These are phyloP conservation scores for Dynastes tityus DNA, from an alignment of 2,888 invertebrate species.

Conservation along the genomic window DNA sequence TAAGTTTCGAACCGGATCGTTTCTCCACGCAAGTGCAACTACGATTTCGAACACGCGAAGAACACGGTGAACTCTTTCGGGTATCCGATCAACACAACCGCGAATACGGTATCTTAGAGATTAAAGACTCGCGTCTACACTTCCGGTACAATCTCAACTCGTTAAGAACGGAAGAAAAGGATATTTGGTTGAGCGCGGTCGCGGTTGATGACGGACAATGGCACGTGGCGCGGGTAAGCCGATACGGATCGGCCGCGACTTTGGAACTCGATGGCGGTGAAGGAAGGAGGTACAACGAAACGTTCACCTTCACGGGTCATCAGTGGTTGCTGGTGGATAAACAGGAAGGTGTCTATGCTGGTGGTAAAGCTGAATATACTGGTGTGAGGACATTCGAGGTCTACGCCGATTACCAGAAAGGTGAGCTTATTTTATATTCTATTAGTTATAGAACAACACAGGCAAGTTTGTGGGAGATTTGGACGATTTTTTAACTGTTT, in stretches of 20 bases:
- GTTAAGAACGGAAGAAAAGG: constrained; percentile 89
- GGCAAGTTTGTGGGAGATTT: too few relatives aligned
- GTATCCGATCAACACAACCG: constrained; percentile 95
- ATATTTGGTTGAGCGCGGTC: constrained; percentile 91
- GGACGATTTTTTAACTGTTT: too few relatives aligned
- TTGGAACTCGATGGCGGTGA: constrained; percentile 96
- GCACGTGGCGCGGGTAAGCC: constrained; percentile 93
- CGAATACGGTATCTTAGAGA: constrained; percentile 93
- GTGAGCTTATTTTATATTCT: constrained; percentile 68
- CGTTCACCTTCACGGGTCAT: constrained; percentile 91
- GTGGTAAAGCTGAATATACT: constrained; percentile 96
- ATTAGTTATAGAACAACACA: too few relatives aligned
- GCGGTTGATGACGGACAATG: constrained; percentile 96
- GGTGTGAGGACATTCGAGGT: constrained; percentile 95
- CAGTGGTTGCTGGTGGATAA: constrained; percentile 94
- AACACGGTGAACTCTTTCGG: constrained; percentile 93
- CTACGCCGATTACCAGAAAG: constrained; percentile 95
- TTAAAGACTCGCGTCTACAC: constrained; percentile 90
- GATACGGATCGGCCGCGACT: constrained; percentile 94
- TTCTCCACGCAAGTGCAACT: constrained; percentile 95
- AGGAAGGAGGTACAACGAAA: constrained; percentile 93
- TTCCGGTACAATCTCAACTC: constrained; percentile 96
- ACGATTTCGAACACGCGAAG: constrained; percentile 93
- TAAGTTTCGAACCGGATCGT: constrained; percentile 94
- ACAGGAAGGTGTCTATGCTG: constrained; percentile 95